Conservation (phyloP, 2,797 vertebrate species). For the Arnoldichthys spilopterus region DNA sequence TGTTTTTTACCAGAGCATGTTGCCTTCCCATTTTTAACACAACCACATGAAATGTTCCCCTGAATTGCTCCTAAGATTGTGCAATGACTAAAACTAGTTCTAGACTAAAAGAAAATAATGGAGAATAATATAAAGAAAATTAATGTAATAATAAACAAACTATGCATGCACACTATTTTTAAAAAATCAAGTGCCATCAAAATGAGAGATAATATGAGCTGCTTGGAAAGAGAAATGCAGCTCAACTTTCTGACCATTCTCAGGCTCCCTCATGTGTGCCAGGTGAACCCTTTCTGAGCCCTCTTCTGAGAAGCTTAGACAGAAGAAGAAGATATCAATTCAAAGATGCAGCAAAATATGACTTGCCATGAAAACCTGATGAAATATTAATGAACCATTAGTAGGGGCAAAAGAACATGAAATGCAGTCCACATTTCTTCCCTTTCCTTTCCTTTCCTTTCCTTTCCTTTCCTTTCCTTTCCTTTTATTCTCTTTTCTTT, state of each 20-base stretch:
- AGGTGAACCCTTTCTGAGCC: slow-evolving; percentile 26
- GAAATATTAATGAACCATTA: slow-evolving; percentile 19
- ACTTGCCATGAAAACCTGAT: slow-evolving; percentile 1
- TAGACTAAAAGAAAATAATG: not conserved
- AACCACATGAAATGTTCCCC: too few species aligned
- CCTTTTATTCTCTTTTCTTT: not conserved
- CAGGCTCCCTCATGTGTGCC: slow-evolving; percentile 21
- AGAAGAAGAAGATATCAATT: slow-evolving; percentile 9
- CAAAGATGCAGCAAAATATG: not conserved
- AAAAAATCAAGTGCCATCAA: too few species aligned
- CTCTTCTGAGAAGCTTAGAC: slow-evolving; percentile 25
- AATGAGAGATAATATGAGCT: slow-evolving; percentile 5
- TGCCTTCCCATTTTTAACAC: too few species aligned
- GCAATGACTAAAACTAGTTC: too few species aligned
- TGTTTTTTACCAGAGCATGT: not conserved
- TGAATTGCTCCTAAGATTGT: too few species aligned
- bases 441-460: not conserved
- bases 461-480: not conserved
- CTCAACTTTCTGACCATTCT: slow-evolving; percentile 17
- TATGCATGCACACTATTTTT: not conserved
- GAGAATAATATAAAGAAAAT: not conserved
- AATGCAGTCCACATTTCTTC: not conserved
- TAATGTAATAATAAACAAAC: not conserved
- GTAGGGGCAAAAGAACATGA: not conserved
- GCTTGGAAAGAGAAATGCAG: slow-evolving; percentile 15